These are phyloP conservation scores for Belonocnema kinseyi DNA, from an alignment of 1,140 invertebrate genomes.

Conservation along the genomic window DNA sequence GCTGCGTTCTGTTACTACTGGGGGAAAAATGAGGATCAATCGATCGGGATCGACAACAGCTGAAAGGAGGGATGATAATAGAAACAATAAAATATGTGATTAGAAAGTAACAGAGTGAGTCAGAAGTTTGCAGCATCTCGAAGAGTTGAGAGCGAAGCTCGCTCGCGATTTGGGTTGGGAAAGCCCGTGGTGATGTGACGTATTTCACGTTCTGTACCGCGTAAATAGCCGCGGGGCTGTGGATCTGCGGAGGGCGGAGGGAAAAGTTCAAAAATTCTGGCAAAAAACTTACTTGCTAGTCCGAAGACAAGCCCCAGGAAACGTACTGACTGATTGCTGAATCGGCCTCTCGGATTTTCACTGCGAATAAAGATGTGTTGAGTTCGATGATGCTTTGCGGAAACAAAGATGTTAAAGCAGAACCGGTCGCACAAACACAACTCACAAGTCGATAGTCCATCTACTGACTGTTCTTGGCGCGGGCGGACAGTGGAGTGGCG, in stretches of 20 bases:
- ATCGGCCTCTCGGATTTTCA: not conserved
- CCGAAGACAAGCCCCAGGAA: slow-evolving; percentile 26
- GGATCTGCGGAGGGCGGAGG: slow-evolving; percentile 2
- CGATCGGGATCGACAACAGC: not conserved
- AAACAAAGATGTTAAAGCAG: not conserved
- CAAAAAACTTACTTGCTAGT: slow-evolving; percentile 26
- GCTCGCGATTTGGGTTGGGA: slow-evolving; percentile 7
- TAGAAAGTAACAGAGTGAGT: not conserved
- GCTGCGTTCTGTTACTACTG: not conserved
- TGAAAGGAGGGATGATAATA: not conserved
- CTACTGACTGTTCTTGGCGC: slow-evolving; percentile 21
- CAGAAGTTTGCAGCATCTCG: not conserved
- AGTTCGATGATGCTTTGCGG: not conserved
- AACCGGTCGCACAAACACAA: slow-evolving; percentile 9
- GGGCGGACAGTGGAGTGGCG: slow-evolving; percentile 23
- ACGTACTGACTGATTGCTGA: not conserved
- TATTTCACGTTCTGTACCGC: slow-evolving; percentile 18
- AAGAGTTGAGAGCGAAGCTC: not conserved
- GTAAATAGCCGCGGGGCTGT: slow-evolving; percentile 23
- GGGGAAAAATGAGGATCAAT: not conserved
- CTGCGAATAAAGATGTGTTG: not conserved
- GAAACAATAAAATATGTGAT: not conserved
- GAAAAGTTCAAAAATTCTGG: slow-evolving; percentile 12
- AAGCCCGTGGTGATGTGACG: slow-evolving; percentile 22
- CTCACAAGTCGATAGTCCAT: slow-evolving; percentile 18